Conservation (phyloP, 1,140 invertebrate genomes). For the Cotesia vestalis region DNA sequence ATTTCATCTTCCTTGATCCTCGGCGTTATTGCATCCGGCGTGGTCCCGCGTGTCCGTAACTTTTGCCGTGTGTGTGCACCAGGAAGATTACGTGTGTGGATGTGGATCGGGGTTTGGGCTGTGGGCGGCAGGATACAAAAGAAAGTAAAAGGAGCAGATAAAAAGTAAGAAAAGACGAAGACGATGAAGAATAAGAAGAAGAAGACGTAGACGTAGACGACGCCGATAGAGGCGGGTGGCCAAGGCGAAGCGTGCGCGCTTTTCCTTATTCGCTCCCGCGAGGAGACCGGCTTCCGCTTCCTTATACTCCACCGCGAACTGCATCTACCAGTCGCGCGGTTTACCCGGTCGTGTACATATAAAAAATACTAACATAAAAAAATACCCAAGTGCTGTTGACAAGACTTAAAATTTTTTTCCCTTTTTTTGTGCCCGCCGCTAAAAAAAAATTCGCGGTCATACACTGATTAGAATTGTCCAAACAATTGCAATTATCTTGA, state of each 20-base stretch:
- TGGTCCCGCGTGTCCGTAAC: constrained; percentile 29
- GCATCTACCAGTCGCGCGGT: constrained; percentile 66
- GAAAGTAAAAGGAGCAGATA: constrained; percentile 29
- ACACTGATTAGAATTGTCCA: no score
- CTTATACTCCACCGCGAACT: constrained; percentile 64
- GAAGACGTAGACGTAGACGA: constrained; percentile 46
- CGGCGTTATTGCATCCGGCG: constrained; percentile 28
- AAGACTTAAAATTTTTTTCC: not conserved
- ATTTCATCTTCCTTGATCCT: no score
- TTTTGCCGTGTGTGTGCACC: no score
- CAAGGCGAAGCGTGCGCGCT: constrained; percentile 63
- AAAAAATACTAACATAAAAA: constrained; percentile 49
- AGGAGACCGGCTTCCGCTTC: constrained; percentile 63
- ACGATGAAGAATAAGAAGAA: constrained; percentile 32
- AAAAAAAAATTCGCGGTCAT: not conserved
- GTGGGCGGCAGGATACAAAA: constrained; percentile 16
- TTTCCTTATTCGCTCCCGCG: constrained; percentile 56
- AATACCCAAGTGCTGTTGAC: no score
- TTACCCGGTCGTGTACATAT: constrained; percentile 62
- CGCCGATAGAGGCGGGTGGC: constrained; percentile 55
- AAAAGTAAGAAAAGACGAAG: constrained; percentile 20
- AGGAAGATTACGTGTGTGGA: no score
- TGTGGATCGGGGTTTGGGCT: constrained; percentile 15
- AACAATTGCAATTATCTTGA: not conserved
- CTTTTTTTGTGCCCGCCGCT: not conserved